Evolutionary conservation across 2,888 invertebrate genomes (phyloP).

Genomic region (Orchestes rusci): DNA sequence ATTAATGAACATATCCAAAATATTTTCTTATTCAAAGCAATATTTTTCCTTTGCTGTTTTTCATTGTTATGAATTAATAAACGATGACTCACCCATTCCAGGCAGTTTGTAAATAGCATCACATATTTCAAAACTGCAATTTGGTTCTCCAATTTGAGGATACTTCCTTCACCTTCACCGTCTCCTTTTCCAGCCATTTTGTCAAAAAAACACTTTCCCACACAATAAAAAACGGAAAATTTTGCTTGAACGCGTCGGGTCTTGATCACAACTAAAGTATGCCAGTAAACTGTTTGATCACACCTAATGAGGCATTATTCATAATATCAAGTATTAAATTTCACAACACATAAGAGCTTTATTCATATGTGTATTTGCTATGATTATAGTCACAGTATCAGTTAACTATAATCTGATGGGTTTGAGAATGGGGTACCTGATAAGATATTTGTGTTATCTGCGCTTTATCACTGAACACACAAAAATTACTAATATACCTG

Average conservation of each 20-base stretch:
- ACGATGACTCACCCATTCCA: constrained; percentile 69
- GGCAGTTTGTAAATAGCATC: constrained; percentile 71
- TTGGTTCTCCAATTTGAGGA: constrained; percentile 61
- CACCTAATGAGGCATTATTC: too few species aligned
- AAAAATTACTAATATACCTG: constrained; percentile 28
- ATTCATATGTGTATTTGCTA: too few species aligned
- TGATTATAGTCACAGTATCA: too few species aligned
- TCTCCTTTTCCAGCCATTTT: constrained; percentile 53
- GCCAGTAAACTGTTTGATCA: constrained; percentile 28
- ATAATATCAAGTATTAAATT: too few species aligned
- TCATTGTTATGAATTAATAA: too few species aligned
- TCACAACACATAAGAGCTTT: too few species aligned
- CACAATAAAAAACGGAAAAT: not conserved
- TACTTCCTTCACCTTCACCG: constrained; percentile 50
- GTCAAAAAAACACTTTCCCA: constrained; percentile 6
- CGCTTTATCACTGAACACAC: constrained; percentile 29
- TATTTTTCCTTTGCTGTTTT: too few species aligned
- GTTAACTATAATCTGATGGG: constrained; percentile 3
- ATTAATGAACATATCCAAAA: too few species aligned
- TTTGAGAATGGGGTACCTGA: constrained; percentile 16
- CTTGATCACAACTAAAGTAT: constrained; percentile 20
- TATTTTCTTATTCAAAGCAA: too few species aligned
- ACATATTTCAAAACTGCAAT: constrained; percentile 77
- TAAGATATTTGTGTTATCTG: constrained; percentile 30
- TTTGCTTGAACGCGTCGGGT: not conserved